Evolutionary conservation across 30 jellyfish, hydroid and myxozoan species (phyloP), one percentile per base, ranked within the genome.

Genomic region (Hydractinia echinata): DNA sequence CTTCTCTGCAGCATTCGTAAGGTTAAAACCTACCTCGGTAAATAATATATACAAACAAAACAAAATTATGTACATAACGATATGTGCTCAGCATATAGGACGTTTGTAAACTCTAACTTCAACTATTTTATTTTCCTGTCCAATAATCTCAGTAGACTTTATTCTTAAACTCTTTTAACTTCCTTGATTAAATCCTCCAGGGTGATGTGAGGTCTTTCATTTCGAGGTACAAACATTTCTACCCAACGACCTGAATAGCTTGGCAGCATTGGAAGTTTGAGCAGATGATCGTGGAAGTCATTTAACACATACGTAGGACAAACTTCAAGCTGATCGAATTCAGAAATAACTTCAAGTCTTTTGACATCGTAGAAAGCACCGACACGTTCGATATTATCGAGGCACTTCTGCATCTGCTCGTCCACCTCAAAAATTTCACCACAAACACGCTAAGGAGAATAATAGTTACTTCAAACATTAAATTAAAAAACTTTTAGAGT

Each of bases 361-460:
- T 64, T 51, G 7, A 64, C 39, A 13, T 64, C 74, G 18, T 64
- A 64, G 74, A 64, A 64, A 1, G 51, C 4, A 13, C 74, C 74
- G 1, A 64, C 74, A 64, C 51, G 51, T 51, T 64, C 74, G 18
- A 64, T 5, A 44, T 51, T 64, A 51, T 64, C 74, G 51, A 64
- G 39, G 4, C 51, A 44, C 0, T 44, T 51, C 39, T 64, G 19
- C 74, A 64, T 64, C 51, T 64, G 51, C 9, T 44, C 16, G 39
- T 64, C 74, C 19, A 64, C 74, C 19, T 64, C 74, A 64, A n/a
- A 64, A n/a, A 64, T n/a, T 13, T 64, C 74, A 13, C 74, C 74
- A 64, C 74, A 64, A n/a, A 64, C 74, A 64, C 39, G 74, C 74
- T 64, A 64, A 1, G 39, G 18, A 30, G 18, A 64, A n/a, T 64